A percentile compares a stretch with the other conserved stretches of the same genome.
Evolutionary conservation across 2,797 vertebrate species (phyloP).

Genomic region (Lithobates pipiens): DNA sequence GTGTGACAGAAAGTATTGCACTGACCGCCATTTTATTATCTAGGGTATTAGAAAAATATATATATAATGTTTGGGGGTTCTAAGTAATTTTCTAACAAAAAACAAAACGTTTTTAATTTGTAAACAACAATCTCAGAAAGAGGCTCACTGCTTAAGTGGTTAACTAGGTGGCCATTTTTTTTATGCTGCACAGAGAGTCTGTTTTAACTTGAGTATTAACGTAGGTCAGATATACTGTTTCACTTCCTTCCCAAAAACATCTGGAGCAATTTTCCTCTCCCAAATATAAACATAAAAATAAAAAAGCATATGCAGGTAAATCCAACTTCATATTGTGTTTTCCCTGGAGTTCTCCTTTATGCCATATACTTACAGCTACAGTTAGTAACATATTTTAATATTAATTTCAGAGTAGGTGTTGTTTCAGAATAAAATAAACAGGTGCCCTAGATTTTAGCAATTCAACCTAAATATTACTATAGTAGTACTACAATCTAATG

Average conservation of each 20-base stretch:
- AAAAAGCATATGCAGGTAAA: background rate
- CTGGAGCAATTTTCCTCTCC: background rate
- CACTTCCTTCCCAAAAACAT: background rate
- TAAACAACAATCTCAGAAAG: too few species aligned
- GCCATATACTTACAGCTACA: background rate
- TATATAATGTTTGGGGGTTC: too few species aligned
- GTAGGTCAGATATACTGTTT: too few species aligned
- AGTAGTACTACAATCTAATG: conserved; percentile 6
- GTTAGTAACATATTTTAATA: background rate
- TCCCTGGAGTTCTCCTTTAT: background rate
- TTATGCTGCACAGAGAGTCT: background rate
- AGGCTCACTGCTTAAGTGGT: too few species aligned
- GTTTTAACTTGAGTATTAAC: too few species aligned
- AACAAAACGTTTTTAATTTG: too few species aligned
- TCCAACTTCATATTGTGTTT: background rate
- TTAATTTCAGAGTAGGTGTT: background rate
- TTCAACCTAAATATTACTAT: conserved; percentile 11
- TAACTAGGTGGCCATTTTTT: background rate
- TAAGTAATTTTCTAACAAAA: too few species aligned
- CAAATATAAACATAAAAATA: background rate
- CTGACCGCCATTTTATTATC: too few species aligned
- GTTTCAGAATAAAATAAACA: conserved; percentile 11
- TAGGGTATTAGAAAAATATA: too few species aligned
- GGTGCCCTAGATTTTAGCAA: conserved; percentile 47
- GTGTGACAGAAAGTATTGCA: too few species aligned